Conservation (phyloP, 2,797 vertebrate species). For the Ataeniobius toweri region DNA sequence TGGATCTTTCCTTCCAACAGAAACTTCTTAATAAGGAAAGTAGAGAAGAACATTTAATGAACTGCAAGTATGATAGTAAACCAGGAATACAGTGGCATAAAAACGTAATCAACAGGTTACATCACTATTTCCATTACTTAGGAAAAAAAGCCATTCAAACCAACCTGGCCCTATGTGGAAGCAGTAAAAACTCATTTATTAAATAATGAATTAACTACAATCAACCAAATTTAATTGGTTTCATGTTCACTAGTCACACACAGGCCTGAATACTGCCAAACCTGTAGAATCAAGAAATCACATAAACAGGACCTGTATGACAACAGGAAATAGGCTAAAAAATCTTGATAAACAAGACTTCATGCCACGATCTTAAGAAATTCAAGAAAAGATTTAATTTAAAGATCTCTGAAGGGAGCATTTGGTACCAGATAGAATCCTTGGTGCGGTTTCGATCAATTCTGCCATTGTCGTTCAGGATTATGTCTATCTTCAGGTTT, state of each 20-base stretch:
- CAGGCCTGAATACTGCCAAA: not conserved
- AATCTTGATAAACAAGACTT: not conserved
- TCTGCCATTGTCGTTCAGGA: constrained; percentile 87
- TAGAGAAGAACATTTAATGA: not conserved
- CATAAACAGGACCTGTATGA: not conserved
- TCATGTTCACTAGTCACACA: not conserved
- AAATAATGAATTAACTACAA: not conserved
- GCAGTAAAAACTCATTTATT: not conserved
- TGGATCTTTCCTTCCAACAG: not conserved
- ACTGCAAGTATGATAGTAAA: not conserved
- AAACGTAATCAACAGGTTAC: not conserved
- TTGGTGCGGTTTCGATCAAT: constrained; percentile 85
- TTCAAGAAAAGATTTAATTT: no score
- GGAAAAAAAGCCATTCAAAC: not conserved
- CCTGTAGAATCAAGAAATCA: not conserved
- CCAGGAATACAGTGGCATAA: not conserved
- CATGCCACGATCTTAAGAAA: not conserved
- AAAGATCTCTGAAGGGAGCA: not conserved
- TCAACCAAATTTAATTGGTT: not conserved
- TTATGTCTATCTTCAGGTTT: constrained; percentile 90
- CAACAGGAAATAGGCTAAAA: not conserved
- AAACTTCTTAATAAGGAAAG: not conserved
- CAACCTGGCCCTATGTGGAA: not conserved
- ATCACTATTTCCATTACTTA: not conserved
- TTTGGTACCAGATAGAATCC: constrained; percentile 90